Conservation (phyloP, 2,113 vertebrate genomes). For the Perca schrenkii region DNA sequence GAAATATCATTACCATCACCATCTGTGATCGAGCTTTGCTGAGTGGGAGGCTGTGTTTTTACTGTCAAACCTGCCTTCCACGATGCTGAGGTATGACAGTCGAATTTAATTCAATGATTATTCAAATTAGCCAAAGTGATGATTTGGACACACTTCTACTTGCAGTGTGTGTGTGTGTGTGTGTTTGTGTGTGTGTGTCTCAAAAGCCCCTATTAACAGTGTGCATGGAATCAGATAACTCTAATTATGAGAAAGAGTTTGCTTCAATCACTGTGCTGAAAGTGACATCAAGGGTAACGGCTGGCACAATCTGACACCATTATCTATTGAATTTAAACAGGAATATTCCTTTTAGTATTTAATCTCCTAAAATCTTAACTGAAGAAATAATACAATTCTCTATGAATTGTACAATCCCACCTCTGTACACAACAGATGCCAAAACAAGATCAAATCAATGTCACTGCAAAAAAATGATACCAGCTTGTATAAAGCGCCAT, state of each 20-base stretch:
- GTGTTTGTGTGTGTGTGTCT: conserved; percentile 24
- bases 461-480: conserved; percentile 35
- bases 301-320: conserved; percentile 1
- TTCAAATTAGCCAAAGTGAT: conserved; percentile 69
- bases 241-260: conserved; percentile 47
- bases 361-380: background rate
- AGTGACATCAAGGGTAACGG: conserved; percentile 36
- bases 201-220: conserved; percentile 42
- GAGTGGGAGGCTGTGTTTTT: conserved; percentile 71
- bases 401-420: background rate
- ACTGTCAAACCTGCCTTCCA: conserved; percentile 67
- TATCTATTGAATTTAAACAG: conserved; percentile 7
- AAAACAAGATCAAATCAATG: conserved; percentile 44
- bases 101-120: conserved; percentile 75
- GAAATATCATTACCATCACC: conserved; percentile 78
- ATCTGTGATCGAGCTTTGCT: conserved; percentile 64
- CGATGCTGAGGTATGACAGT: conserved; percentile 70
- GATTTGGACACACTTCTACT: conserved; percentile 59
- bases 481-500: conserved; percentile 38
- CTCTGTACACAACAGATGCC: conserved; percentile 16
- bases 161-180: conserved; percentile 37
- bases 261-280: conserved; percentile 35
- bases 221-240: conserved; percentile 58
- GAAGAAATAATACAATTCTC: background rate
- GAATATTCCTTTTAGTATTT: background rate